Conservation (phyloP, 2,113 vertebrate genomes). For the Rhipidura dahli region DNA sequence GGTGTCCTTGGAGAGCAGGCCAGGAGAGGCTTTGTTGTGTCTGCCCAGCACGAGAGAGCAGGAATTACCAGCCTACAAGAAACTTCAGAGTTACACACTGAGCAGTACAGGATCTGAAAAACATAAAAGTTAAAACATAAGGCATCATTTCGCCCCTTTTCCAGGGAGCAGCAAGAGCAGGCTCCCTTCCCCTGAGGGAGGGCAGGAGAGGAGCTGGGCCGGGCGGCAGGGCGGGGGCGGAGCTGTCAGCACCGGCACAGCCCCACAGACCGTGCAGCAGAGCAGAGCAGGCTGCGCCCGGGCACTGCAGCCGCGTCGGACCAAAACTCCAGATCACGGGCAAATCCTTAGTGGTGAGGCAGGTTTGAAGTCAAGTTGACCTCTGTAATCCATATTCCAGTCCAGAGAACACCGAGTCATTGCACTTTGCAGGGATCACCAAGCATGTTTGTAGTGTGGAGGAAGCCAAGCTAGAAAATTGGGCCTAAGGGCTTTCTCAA, state of each 20-base stretch:
- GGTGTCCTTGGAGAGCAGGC: too few species aligned
- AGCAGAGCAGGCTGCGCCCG: not conserved
- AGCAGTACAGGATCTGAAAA: too few species aligned
- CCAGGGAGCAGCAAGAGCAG: not conserved
- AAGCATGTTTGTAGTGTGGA: not conserved
- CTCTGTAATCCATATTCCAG: not conserved
- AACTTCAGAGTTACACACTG: too few species aligned
- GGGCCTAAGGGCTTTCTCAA: not conserved
- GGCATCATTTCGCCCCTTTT: not conserved
- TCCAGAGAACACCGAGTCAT: not conserved
- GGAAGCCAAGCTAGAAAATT: not conserved
- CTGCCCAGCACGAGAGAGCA: too few species aligned
- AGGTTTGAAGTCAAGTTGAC: not conserved
- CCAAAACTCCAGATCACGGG: not conserved
- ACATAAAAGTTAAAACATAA: too few species aligned
- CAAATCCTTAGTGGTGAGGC: not conserved
- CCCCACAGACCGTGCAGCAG: not conserved
- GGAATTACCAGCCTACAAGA: too few species aligned
- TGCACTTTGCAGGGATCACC: not conserved
- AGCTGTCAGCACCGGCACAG: not conserved
- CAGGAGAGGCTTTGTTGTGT: too few species aligned
- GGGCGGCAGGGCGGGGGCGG: not conserved
- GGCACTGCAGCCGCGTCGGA: not conserved
- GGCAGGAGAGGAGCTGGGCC: not conserved
- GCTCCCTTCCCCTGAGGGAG: not conserved